phyloP scores from a whole-genome alignment of 2,113 vertebrate genomes.

The Perognathus longimembris region DNA sequence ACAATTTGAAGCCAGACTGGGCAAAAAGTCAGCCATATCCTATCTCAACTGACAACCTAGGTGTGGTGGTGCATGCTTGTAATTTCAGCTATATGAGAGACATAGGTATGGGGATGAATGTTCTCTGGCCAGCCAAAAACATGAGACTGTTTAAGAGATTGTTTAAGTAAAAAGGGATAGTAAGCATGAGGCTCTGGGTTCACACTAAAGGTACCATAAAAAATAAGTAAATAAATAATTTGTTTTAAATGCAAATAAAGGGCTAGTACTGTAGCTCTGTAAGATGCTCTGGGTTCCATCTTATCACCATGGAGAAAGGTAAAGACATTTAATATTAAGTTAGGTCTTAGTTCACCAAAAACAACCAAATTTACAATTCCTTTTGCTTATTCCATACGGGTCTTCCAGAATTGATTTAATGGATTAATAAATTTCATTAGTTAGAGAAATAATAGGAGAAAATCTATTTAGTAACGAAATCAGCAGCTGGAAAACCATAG shows the following conservation, averaged over 20 bases:
- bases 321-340: not conserved
- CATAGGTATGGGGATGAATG: too few species aligned
- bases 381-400: not conserved
- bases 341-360: slow-evolving; percentile 52
- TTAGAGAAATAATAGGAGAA: slow-evolving; percentile 38
- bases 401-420: not conserved
- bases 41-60: too few species aligned
- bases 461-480: slow-evolving; percentile 17
- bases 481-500: not conserved
- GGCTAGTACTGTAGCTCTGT: not conserved
- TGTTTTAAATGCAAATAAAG: not conserved
- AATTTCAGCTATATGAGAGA: too few species aligned
- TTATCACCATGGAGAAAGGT: not conserved
- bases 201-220: too few species aligned
- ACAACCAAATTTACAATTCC: not conserved
- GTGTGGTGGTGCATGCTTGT: too few species aligned
- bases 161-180: too few species aligned
- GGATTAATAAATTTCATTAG: slow-evolving; percentile 16
- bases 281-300: not conserved
- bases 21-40: too few species aligned
- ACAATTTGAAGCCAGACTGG: too few species aligned
- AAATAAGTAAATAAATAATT: not conserved
- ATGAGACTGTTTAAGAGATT: too few species aligned
- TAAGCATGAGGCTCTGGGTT: too few species aligned
- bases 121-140: too few species aligned